A percentile compares a stretch with the other conserved stretches of the same genome.
These are phyloP conservation scores for Eira barbara DNA, from an alignment of 2,113 vertebrate genomes.

Conservation along the genomic window DNA sequence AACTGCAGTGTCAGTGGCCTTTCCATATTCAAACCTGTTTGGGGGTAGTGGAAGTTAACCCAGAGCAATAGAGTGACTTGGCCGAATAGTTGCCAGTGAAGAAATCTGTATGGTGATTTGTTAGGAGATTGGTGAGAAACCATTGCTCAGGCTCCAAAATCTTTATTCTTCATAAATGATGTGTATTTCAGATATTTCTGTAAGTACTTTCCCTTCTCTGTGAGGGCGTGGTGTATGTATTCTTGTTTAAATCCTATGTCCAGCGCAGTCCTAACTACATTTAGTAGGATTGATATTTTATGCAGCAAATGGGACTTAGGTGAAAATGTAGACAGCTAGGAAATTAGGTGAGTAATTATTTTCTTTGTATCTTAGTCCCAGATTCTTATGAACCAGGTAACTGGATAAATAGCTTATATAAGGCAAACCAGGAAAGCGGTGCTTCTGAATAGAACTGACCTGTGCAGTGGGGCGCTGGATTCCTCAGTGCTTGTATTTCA, in stretches of 20 bases:
- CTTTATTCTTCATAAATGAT: constrained; percentile 79
- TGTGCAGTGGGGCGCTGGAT: not conserved
- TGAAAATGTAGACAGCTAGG: constrained; percentile 42
- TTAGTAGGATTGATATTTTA: not conserved
- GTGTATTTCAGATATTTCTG: constrained; percentile 77
- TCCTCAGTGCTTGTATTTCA: not conserved
- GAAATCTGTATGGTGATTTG: constrained; percentile 79
- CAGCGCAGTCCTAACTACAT: not conserved
- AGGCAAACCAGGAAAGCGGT: not conserved
- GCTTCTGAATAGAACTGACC: not conserved
- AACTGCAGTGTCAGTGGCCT: constrained; percentile 70
- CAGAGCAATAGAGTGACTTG: constrained; percentile 69
- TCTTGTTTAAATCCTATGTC: constrained; percentile 15
- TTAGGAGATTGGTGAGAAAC: constrained; percentile 72
- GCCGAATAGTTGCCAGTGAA: constrained; percentile 70
- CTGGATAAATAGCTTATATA: constrained; percentile 14
- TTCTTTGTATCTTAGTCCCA: not conserved
- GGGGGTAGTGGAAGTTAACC: constrained; percentile 71
- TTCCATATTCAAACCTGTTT: constrained; percentile 69
- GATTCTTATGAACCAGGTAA: not conserved
- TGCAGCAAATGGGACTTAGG: constrained; percentile 1
- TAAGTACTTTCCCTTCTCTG: constrained; percentile 62
- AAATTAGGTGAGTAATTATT: not conserved
- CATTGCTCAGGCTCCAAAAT: constrained; percentile 85
- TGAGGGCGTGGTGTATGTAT: constrained; percentile 32